phyloP scores from a whole-genome alignment of 2,113 vertebrate species.

The Cinclus cinclus region DNA sequence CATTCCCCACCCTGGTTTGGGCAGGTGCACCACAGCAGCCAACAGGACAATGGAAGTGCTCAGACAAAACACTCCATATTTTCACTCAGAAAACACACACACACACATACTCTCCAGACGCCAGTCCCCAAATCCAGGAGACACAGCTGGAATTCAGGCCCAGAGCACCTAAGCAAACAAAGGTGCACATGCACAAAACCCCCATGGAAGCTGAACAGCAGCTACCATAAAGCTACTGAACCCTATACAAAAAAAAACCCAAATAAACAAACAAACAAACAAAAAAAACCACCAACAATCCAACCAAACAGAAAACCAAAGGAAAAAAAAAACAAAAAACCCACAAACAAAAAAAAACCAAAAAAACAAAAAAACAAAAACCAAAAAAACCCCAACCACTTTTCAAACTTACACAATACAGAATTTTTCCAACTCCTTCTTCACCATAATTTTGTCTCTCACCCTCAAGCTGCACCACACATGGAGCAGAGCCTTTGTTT shows the following conservation, averaged over 20 bases:
- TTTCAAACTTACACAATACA: background rate
- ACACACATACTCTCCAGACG: background rate
- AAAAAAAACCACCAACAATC: too few relatives aligned
- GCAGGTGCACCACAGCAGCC: background rate
- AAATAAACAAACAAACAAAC: too few relatives aligned
- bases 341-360: background rate
- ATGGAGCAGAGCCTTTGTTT: background rate
- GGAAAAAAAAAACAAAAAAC: background rate
- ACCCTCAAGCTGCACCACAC: background rate
- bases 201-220: background rate
- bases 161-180: background rate
- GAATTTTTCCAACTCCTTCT: background rate
- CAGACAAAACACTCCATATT: background rate
- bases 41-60: background rate
- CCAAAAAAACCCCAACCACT: background rate
- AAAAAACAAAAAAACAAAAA: background rate
- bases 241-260: background rate
- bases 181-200: background rate
- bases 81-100: conserved; percentile 23
- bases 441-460: background rate
- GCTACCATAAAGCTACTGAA: background rate
- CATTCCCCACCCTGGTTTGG: accelerated
- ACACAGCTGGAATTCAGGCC: background rate
- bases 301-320: background rate
- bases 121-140: background rate